A percentile compares a stretch with the other conserved stretches of the same genome.
These are phyloP conservation scores for Pseudachorutes palmiensis DNA, from an alignment of 1,140 invertebrate genomes.

Conservation along the genomic window DNA sequence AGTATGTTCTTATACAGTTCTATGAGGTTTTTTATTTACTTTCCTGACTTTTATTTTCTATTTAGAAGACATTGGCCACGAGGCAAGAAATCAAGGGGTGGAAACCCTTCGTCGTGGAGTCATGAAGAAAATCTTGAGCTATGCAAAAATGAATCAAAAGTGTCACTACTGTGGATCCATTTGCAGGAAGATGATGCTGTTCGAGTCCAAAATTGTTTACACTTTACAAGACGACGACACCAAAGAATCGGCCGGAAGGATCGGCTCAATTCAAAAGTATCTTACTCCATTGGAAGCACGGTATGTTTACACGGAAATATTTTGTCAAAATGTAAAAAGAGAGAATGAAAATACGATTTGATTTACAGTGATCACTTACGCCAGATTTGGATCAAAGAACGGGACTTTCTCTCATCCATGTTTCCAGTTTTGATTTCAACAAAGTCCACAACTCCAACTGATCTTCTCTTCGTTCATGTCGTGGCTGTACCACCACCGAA, in stretches of 20 bases:
- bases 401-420: slow-evolving; percentile 58
- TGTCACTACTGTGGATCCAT: slow-evolving; percentile 56
- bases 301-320: slow-evolving; percentile 20
- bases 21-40: not conserved
- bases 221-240: not conserved
- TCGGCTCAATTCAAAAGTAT: slow-evolving; percentile 32
- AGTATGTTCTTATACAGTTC: not conserved
- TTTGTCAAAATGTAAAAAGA: not conserved
- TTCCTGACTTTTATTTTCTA: not conserved
- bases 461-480: slow-evolving; percentile 79
- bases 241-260: slow-evolving; percentile 7
- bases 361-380: slow-evolving; percentile 57
- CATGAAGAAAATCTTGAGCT: slow-evolving; percentile 51
- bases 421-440: slow-evolving; percentile 59
- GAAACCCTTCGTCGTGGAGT: slow-evolving; percentile 55
- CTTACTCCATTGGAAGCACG: slow-evolving; percentile 37
- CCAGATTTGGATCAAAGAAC: slow-evolving; percentile 67
- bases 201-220: slow-evolving; percentile 38
- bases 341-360: not conserved
- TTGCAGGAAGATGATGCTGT: slow-evolving; percentile 50
- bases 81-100: slow-evolving; percentile 8
- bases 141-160: slow-evolving; percentile 42
- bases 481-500: slow-evolving; percentile 78
- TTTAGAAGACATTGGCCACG: not conserved
- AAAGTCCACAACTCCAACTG: slow-evolving; percentile 58